phyloP scores from a whole-genome alignment of 1,140 invertebrate species.

The Hycleus phaleratus region DNA sequence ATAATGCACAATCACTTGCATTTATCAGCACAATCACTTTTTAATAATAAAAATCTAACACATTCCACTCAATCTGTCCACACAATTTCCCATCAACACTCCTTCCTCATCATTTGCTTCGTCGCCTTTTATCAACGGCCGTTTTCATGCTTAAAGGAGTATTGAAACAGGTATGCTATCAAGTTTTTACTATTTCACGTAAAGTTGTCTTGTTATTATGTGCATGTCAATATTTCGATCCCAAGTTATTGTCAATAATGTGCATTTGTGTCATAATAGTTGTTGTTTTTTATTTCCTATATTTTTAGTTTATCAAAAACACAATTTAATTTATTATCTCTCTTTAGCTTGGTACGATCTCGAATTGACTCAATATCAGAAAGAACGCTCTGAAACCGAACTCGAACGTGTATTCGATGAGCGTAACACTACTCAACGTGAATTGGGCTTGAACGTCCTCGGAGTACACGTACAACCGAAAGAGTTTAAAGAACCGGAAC shows the following conservation, averaged over 20 bases:
- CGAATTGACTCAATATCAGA: conserved; percentile 75
- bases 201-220: neutral
- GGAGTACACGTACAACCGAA: conserved; percentile 53
- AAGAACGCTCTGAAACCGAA: conserved; percentile 75
- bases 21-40: conserved; percentile 20
- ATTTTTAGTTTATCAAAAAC: neutral
- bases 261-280: neutral
- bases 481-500: conserved; percentile 61
- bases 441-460: conserved; percentile 43
- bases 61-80: neutral
- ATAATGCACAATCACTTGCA: conserved; percentile 30
- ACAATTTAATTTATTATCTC: conserved; percentile 27
- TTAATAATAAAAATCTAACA: conserved; percentile 7
- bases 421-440: conserved; percentile 58
- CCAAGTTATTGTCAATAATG: neutral
- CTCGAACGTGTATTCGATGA: conserved; percentile 82
- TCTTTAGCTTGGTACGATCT: conserved; percentile 85
- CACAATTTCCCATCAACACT: conserved; percentile 7
- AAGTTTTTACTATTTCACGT: conserved; percentile 5
- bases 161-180: conserved; percentile 30
- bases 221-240: neutral
- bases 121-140: conserved; percentile 20
- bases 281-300: neutral
- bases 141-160: conserved; percentile 23
- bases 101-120: conserved; percentile 20